phyloP scores from a whole-genome alignment of 1,140 invertebrate genomes.

The Dufourea novaeangliae region DNA sequence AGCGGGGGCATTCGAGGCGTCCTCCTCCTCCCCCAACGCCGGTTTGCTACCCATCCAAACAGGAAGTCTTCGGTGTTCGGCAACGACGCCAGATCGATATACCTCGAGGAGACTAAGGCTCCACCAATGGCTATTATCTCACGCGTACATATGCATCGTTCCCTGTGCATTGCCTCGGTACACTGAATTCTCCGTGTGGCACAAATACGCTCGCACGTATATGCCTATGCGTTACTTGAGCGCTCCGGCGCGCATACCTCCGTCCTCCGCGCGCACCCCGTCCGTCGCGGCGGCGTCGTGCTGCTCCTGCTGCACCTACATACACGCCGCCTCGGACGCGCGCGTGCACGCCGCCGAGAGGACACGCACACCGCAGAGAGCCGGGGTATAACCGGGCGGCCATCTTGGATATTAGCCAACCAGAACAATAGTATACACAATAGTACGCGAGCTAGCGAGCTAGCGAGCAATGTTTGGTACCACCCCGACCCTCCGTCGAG shows the following conservation, averaged over 20 bases:
- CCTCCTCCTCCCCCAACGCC: too few relatives aligned
- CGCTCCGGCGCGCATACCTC: slow-evolving; percentile 37
- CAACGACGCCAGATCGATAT: slow-evolving; percentile 67
- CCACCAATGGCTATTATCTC: slow-evolving; percentile 76
- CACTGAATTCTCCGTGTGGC: slow-evolving; percentile 68
- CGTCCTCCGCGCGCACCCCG: not conserved
- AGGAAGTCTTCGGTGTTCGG: slow-evolving; percentile 67
- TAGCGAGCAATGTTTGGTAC: slow-evolving; percentile 74
- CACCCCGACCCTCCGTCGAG: slow-evolving; percentile 54
- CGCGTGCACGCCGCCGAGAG: slow-evolving; percentile 49
- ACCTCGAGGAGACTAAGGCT: slow-evolving; percentile 71
- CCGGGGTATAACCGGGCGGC: slow-evolving; percentile 77
- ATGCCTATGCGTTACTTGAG: slow-evolving; percentile 56
- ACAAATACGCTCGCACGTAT: slow-evolving; percentile 66
- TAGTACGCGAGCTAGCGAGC: slow-evolving; percentile 74
- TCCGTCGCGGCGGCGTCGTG: not conserved
- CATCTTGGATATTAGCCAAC: slow-evolving; percentile 81
- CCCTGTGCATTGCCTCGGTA: slow-evolving; percentile 66
- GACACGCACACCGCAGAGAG: slow-evolving; percentile 59
- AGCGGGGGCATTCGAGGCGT: slow-evolving; percentile 7
- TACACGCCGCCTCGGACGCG: slow-evolving; percentile 1
- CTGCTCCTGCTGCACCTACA: slow-evolving; percentile 29
- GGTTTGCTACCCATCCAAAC: slow-evolving; percentile 35
- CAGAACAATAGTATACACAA: slow-evolving; percentile 81
- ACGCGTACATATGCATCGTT: slow-evolving; percentile 68